Evolutionary conservation across 2,113 vertebrate species (phyloP), one percentile per base, ranked within the genome.

Genomic region (Peucedramus taeniatus): DNA sequence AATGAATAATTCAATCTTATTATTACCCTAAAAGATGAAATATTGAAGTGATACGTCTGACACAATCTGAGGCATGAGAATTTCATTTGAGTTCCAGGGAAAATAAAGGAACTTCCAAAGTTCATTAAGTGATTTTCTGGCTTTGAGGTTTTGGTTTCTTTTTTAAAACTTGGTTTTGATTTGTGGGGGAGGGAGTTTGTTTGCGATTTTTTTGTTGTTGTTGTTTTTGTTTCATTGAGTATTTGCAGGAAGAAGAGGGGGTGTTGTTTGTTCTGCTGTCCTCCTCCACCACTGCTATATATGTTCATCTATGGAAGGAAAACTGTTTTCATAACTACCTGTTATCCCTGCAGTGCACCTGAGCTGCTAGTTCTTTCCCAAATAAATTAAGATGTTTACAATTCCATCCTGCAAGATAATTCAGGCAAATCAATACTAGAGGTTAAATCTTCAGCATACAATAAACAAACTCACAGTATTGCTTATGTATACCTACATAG

Each of bases 281-380:
- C 1, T 4, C 8, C 6, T 35, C 53, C 24, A 51, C 8, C 45
- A 30, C n/a, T 65, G 11, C 31, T 54, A 44, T 0, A 0, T 4
- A 2, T 40, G 49, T 39, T 86, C 18, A 65, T 14, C 26, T 27
- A 7, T 6, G 6, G 21, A 71, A 21, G 11, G 3, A 71, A 81
- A 27, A 6, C 13, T 22, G 9, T 49, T 93, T 72, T 54, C 15
- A 21, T 26, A 88, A 40, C 8, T n/a, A 27, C 4, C 9, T 45
- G 18, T 31, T n/a, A 26, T 59, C 9, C 9, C 18, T 14, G 10
- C 20, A 50, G 18, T 27, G 2, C 28, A 59, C 22, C 17, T 5
- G 5, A 37, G 16, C 56, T 57, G 45, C 13, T 77, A 42, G 3
- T 13, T 82, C 35, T 63, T 31, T 69, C 66, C 39, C 51, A 80